Percentiles rank a stretch among this genome's conserved stretches.
Conservation (phyloP, 2,888 invertebrate species). For the Cheilosia variabilis region DNA sequence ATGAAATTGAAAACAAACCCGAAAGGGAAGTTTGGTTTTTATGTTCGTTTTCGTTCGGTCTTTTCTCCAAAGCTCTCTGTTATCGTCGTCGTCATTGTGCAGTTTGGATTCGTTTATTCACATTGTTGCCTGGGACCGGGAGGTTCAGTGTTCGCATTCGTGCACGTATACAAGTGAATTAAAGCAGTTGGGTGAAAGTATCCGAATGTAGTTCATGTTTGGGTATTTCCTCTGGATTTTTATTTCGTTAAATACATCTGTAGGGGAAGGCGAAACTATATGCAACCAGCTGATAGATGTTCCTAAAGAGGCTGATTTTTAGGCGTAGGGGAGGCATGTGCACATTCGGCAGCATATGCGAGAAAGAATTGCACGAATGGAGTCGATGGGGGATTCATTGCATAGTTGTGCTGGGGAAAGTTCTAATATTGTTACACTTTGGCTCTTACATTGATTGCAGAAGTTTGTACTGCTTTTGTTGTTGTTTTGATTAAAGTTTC, state of each 20-base stretch:
- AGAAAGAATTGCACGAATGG: conserved; percentile 44
- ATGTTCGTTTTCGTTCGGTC: not conserved
- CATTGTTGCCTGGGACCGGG: conserved; percentile 31
- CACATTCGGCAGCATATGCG: conserved; percentile 28
- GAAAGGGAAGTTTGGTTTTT: conserved; percentile 54
- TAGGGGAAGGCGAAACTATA: not conserved
- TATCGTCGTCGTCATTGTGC: conserved; percentile 26
- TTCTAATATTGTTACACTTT: conserved; percentile 59
- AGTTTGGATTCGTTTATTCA: conserved; percentile 14
- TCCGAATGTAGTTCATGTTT: conserved; percentile 65
- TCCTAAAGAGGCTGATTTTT: conserved; percentile 36
- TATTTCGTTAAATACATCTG: too few relatives aligned
- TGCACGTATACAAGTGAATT: not conserved
- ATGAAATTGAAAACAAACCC: conserved; percentile 73
- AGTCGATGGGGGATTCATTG: conserved; percentile 58
- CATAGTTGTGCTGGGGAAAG: conserved; percentile 38
- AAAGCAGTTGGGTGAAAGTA: conserved; percentile 40
- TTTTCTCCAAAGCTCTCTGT: conserved; percentile 23
- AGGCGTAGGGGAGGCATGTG: not conserved
- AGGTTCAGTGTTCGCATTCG: conserved; percentile 10
- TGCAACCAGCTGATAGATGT: too few relatives aligned
- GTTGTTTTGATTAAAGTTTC: conserved; percentile 42
- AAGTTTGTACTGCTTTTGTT: conserved; percentile 42
- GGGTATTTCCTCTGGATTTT: conserved; percentile 1
- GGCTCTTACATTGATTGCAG: conserved; percentile 67